Evolutionary conservation across 2,797 vertebrate genomes (phyloP), one percentile per base, ranked within the genome.

Genomic region (Tadarida brasiliensis): DNA sequence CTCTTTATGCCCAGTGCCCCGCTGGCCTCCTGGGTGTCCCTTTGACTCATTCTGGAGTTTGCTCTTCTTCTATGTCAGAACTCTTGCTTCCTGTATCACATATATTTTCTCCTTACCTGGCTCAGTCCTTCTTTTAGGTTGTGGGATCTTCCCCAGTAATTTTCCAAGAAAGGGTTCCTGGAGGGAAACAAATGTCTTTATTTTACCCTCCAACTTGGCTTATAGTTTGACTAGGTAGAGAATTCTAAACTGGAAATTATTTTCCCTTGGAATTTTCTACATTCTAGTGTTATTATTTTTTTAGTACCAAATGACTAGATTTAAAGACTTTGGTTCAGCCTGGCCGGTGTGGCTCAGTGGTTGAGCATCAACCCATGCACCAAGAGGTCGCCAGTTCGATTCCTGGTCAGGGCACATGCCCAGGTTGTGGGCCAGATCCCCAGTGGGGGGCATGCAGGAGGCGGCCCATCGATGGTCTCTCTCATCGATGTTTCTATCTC

Each of bases 241-340:
- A 95, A 89, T 15, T 51, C 80, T 89, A 84, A 85, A 57, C 30
- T 49, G 26, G 28, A 90, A 80, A 73, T 51, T 30, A 73, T 39
- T 89, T 89, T 84, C 63, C 63, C 33, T 70, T 33, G 61, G 56
- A 47, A 71, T 84, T 77, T 54, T 65, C 47, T 71, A 30, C 56
- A 39, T 35, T 35, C 33, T 35, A 24, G 51, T n/a, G 49, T 90
- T 68, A 5, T 2, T 63, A 15, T 61, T 17, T 30, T 61, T 61
- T 81, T 44, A 47, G 35, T 47, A 12, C 54, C 20, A 10, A 82
- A 63, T 82, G 5, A 82, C 56, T 63, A 44, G 59, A 30, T 47
- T 63, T 82, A 47, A 82, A 82, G 57, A 82, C 80, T 78, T 81
- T 63, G 57, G 17, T 30, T 63, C 26, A 61, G 39, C 39, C 39